A percentile compares a stretch with the other conserved stretches of the same genome.
Evolutionary conservation across 2,888 invertebrate species (phyloP).

Genomic region (Drosophila lacicola): DNA sequence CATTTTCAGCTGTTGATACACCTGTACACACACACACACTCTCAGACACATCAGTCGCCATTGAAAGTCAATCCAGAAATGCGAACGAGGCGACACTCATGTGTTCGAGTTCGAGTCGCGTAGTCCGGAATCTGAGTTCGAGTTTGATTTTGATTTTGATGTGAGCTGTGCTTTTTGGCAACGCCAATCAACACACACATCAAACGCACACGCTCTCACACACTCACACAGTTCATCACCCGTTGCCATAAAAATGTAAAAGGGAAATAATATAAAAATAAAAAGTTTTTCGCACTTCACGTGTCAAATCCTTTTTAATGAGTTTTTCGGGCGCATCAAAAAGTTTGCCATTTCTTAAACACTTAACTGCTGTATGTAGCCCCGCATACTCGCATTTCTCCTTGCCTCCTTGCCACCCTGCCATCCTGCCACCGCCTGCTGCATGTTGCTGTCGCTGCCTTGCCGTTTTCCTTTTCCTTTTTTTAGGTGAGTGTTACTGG

Average conservation of each 20-base stretch:
- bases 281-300: constrained; percentile 81
- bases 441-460: constrained; percentile 18
- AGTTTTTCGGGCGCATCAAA: constrained; percentile 82
- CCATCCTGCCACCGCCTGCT: background rate
- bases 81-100: constrained; percentile 64
- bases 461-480: background rate
- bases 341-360: constrained; percentile 79
- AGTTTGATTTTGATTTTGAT: constrained; percentile 50
- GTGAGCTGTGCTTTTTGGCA: constrained; percentile 61
- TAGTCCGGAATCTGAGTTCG: constrained; percentile 2
- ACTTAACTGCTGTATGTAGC: constrained; percentile 42
- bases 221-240: constrained; percentile 54
- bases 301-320: constrained; percentile 83
- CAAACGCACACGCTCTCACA: constrained; percentile 37
- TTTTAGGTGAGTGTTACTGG: constrained; percentile 22
- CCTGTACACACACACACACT: constrained; percentile 25
- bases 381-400: background rate
- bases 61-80: constrained; percentile 81
- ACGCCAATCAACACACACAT: constrained; percentile 71
- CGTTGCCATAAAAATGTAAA: constrained; percentile 80
- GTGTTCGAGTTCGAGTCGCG: constrained; percentile 2
- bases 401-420: background rate
- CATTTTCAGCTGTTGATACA: constrained; percentile 42
- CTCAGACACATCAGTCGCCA: constrained; percentile 68
- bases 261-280: constrained; percentile 80